Evolutionary conservation across 1,140 invertebrate genomes (phyloP), one percentile per base, ranked within the genome.

Genomic region (Eurosta solidaginis): DNA sequence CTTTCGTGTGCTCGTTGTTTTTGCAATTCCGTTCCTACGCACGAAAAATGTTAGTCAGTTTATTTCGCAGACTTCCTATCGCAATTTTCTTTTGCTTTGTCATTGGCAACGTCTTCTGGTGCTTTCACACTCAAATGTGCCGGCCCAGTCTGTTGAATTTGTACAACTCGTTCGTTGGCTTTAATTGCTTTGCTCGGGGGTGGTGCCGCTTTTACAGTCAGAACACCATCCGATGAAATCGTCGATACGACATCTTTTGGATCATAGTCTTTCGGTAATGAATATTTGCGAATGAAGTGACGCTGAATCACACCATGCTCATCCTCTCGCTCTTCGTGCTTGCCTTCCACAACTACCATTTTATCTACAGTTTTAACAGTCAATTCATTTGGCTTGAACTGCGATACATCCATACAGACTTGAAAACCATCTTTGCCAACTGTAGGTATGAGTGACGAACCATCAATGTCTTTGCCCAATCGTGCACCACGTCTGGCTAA

Each of bases 361-460:
- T 92, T 92, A 78, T 95, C 94, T 0, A 92, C 91, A 0, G 93
- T 94, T 85, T 94, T 96, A 1, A 97, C 94, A 1, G 91, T 90
- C 12, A 97, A 92, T 85, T 97, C 96, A 40, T 94, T 92, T 0
- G 95, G 95, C 45, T 91, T 89, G 86, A 97, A 97, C 81, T 97
- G 95, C 27, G 95, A 92, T 0, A 97, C 94, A 83, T 97, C 95
- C 82, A 95, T 86, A 79, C 91, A 92, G 0, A 93, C 91, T 86
- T 94, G 91, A 79, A 92, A 92, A 25, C 90, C 90, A 75, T 92
- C 90, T 47, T 91, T 91, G 63, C 91, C 89, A 33, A 88, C 68
- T 1, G 81, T 78, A 1, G 85, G 83, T 77, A 85, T 74, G 20
- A 84, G 14, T 4, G 83, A 14, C 17, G 73, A 29, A 25, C 81